A percentile compares a stretch with the other conserved stretches of the same genome.
Conservation (phyloP, 2,888 invertebrate genomes). For the Drosophila subsilvestris region DNA sequence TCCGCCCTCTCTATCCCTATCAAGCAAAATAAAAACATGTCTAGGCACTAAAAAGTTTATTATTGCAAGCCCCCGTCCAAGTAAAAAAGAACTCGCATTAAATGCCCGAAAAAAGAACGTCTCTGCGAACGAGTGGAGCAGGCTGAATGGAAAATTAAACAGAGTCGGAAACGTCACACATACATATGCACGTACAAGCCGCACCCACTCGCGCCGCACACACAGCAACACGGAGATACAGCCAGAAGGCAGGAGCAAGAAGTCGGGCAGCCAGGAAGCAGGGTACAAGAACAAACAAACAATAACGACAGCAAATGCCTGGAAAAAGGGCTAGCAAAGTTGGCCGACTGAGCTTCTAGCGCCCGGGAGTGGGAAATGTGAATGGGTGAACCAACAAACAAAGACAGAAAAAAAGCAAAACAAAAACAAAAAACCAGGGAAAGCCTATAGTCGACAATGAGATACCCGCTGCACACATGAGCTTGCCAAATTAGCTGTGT, state of each 20-base stretch:
- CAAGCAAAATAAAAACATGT: conserved; percentile 70
- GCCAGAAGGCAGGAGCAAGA: conserved; percentile 46
- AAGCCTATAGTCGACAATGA: not conserved
- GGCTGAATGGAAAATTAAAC: conserved; percentile 74
- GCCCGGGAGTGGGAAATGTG: conserved; percentile 23
- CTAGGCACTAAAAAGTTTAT: conserved; percentile 80
- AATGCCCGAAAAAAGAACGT: conserved; percentile 60
- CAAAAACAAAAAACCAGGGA: not conserved
- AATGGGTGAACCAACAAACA: conserved; percentile 4
- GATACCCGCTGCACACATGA: not conserved
- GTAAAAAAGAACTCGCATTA: conserved; percentile 69
- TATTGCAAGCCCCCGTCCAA: conserved; percentile 55
- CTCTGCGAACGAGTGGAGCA: conserved; percentile 41
- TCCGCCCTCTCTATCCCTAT: not conserved
- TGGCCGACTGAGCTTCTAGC: conserved; percentile 39
- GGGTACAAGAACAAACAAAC: conserved; percentile 65
- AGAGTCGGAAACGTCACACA: conserved; percentile 77
- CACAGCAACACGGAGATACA: conserved; percentile 42
- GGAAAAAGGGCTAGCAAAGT: conserved; percentile 76
- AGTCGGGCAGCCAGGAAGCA: conserved; percentile 8
- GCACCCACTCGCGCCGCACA: conserved; percentile 39
- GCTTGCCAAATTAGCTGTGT: not conserved
- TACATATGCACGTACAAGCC: conserved; percentile 53
- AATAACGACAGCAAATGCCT: conserved; percentile 69
- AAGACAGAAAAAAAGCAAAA: not conserved